phyloP scores from a whole-genome alignment of 2,113 vertebrate genomes.

The Probosciger aterrimus region DNA sequence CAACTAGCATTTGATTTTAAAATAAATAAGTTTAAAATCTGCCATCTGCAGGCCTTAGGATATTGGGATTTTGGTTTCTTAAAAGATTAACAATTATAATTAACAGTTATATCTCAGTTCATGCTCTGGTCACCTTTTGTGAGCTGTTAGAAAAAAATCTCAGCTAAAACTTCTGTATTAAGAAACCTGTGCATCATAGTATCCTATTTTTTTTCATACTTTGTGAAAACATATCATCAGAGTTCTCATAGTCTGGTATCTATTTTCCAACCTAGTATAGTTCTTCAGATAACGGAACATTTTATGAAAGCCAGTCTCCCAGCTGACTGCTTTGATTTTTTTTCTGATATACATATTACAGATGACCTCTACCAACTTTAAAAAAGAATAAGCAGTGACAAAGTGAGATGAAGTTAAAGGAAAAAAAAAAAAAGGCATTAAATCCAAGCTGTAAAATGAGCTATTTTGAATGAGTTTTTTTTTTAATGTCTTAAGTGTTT shows the following conservation, averaged over 20 bases:
- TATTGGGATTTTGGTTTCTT: not conserved
- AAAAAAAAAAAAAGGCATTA: not conserved
- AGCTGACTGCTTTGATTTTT: not conserved
- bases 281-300: not conserved
- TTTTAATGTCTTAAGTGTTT: not conserved
- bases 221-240: not conserved
- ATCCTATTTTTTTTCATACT: not conserved
- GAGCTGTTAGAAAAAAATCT: not conserved
- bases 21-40: not conserved
- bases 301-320: not conserved
- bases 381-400: not conserved
- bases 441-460: not conserved
- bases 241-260: not conserved
- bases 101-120: not conserved
- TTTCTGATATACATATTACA: not conserved
- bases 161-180: not conserved
- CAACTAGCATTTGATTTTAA: not conserved
- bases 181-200: not conserved
- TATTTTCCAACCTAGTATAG: not conserved
- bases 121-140: not conserved
- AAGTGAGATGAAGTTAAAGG: not conserved
- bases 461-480: rapidly evolving
- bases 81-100: not conserved
- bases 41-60: not conserved
- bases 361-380: not conserved